phyloP scores from a whole-genome alignment of 2,113 vertebrate genomes.

The Colaptes auratus region DNA sequence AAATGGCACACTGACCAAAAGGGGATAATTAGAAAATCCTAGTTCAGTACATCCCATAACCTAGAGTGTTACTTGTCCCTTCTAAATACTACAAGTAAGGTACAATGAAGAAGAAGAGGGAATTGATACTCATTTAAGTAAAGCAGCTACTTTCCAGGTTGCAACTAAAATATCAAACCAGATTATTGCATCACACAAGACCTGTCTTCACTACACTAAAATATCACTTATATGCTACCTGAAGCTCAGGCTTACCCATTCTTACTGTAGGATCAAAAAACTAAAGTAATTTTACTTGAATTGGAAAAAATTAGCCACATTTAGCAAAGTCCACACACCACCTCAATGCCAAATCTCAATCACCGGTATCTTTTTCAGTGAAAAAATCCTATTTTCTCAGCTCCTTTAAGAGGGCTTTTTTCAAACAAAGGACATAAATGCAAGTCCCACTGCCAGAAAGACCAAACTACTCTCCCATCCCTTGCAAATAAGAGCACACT shows the following conservation, averaged over 20 bases:
- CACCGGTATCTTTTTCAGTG: background rate
- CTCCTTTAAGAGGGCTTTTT: background rate
- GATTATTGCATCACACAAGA: background rate
- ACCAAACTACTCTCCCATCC: background rate
- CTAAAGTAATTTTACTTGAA: background rate
- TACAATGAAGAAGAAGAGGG: background rate
- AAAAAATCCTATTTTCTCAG: background rate
- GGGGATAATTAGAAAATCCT: background rate
- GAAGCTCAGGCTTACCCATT: background rate
- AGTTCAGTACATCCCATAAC: background rate
- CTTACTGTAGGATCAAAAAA: background rate
- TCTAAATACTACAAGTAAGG: background rate
- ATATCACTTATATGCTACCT: background rate
- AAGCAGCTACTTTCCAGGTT: background rate
- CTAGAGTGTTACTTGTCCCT: background rate
- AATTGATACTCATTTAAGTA: background rate
- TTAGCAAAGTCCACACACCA: background rate
- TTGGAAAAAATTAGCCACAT: background rate
- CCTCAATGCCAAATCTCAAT: background rate
- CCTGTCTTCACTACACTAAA: background rate
- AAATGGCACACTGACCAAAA: background rate
- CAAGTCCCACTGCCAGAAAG: background rate
- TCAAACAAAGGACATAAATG: background rate
- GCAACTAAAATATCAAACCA: background rate
- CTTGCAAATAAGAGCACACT: background rate